Evolutionary conservation across 2,797 vertebrate genomes (phyloP).

Genomic region (Pagetopsis macropterus): DNA sequence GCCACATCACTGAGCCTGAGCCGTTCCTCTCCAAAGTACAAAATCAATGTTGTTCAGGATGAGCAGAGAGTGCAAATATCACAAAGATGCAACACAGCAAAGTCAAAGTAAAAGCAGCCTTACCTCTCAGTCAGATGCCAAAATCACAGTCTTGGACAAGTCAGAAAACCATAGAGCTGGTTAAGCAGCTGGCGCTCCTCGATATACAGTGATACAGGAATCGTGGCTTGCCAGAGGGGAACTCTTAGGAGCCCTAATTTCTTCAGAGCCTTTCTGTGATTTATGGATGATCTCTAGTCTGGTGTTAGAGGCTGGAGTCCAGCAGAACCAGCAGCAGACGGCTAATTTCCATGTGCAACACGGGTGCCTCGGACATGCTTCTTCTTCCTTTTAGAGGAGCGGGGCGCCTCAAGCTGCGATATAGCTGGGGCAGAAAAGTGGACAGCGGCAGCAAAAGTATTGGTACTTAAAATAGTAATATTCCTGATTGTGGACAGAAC

Average conservation of each 20-base stretch:
- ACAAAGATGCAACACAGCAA: conserved; percentile 30
- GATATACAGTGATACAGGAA: conserved; percentile 44
- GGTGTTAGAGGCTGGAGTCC: conserved; percentile 63
- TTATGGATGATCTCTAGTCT: conserved; percentile 53
- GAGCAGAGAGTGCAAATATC: background rate
- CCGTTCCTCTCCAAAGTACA: conserved; percentile 40
- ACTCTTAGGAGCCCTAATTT: conserved; percentile 53
- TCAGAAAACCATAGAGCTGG: conserved; percentile 80
- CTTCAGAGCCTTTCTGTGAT: conserved; percentile 24
- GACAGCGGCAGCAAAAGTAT: conserved; percentile 32
- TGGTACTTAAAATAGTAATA: conserved; percentile 64
- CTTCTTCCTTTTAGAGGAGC: conserved; percentile 52
- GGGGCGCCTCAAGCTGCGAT: conserved; percentile 56
- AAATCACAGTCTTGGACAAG: conserved; percentile 67
- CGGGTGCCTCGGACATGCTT: conserved; percentile 65
- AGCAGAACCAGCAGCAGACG: conserved; percentile 57
- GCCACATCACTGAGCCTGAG: conserved; percentile 43
- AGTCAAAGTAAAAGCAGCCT: conserved; percentile 52
- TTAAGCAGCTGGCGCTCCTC: conserved; percentile 60
- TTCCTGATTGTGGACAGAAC: conserved; percentile 71
- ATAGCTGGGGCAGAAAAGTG: conserved; percentile 51
- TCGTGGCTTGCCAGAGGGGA: conserved; percentile 33
- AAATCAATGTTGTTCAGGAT: conserved; percentile 10
- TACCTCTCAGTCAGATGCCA: conserved; percentile 71
- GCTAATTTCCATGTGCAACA: conserved; percentile 73